These are phyloP conservation scores for Sparus aurata DNA, from an alignment of 2,797 vertebrate genomes.

Conservation along the genomic window DNA sequence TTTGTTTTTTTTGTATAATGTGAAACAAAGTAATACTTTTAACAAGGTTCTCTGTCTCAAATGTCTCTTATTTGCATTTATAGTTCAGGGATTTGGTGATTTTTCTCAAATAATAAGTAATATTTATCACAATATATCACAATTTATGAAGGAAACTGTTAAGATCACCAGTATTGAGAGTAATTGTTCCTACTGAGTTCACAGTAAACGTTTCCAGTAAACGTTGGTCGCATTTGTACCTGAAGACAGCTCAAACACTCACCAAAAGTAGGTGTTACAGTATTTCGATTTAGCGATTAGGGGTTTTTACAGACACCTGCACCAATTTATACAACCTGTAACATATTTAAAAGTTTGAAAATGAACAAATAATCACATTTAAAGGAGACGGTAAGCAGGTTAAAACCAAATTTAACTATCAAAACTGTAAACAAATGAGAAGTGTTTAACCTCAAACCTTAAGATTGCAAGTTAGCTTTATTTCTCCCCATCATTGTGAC, in stretches of 20 bases:
- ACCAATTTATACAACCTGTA: no score
- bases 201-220: neutral
- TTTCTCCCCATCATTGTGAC: no score
- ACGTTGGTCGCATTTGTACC: neutral
- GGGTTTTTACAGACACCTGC: no score
- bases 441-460: no score
- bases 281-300: no score
- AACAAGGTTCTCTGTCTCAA: slow-evolving; percentile 50
- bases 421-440: neutral
- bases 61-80: slow-evolving; percentile 6
- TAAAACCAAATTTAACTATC: neutral
- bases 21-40: slow-evolving; percentile 72
- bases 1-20: slow-evolving; percentile 56
- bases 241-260: neutral
- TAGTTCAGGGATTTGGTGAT: neutral
- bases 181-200: neutral
- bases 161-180: neutral
- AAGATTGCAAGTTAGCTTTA: no score
- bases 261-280: neutral
- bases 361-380: neutral
- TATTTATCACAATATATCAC: no score
- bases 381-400: neutral
- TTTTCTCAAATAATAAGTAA: neutral
- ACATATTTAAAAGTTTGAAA: no score
- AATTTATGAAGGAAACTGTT: no score